Evolutionary conservation across 1,140 invertebrate genomes (phyloP).

Genomic region (Sitobion miscanthi): DNA sequence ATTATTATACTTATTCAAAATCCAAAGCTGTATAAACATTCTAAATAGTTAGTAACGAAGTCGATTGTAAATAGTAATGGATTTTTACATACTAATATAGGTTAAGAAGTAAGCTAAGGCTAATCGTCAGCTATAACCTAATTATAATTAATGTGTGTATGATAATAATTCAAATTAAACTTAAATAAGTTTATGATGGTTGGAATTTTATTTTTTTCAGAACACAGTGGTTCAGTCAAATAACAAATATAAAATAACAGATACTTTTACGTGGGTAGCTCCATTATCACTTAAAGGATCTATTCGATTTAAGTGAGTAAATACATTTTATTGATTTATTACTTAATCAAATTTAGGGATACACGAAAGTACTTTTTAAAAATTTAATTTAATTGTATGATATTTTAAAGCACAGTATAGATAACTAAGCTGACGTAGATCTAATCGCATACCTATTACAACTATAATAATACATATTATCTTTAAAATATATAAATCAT

Average conservation of each 20-base stretch:
- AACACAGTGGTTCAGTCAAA: conserved; percentile 38
- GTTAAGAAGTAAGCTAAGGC: neutral
- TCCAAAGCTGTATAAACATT: no score
- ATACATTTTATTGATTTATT: neutral
- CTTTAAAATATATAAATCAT: neutral
- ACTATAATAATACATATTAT: no score
- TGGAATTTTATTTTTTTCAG: conserved; percentile 5
- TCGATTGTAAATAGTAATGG: neutral
- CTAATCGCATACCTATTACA: neutral
- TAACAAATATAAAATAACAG: conserved; percentile 5
- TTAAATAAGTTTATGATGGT: neutral
- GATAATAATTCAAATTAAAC: neutral
- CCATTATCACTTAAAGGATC: neutral
- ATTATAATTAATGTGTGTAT: neutral
- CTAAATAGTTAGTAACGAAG: neutral
- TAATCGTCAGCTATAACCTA: neutral
- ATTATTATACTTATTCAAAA: neutral
- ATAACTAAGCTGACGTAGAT: neutral
- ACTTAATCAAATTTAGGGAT: neutral
- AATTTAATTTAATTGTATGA: neutral
- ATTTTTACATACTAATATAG: neutral
- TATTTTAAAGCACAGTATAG: neutral
- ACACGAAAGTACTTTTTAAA: neutral
- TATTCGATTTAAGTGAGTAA: conserved; percentile 30
- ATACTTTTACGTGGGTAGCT: conserved; percentile 32